These are phyloP conservation scores for Tachystola acroxantha DNA, from an alignment of 2,888 invertebrate species.

Conservation along the genomic window DNA sequence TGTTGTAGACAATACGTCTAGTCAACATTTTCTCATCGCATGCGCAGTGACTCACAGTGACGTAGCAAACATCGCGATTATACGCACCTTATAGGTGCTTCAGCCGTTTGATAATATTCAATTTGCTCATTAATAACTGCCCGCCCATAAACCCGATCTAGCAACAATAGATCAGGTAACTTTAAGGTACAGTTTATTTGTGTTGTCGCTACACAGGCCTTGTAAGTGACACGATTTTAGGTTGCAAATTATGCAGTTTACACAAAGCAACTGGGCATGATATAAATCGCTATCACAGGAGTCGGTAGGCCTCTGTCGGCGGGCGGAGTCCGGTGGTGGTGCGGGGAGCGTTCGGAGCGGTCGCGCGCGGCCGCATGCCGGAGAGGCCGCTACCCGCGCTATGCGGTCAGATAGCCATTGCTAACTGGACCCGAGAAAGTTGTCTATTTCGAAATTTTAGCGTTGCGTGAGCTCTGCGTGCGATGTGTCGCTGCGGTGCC, in stretches of 20 bases:
- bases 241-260: too few species aligned
- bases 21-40: slow-evolving; percentile 56
- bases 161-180: too few species aligned
- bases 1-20: slow-evolving; percentile 71
- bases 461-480: slow-evolving; percentile 61
- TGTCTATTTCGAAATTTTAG: slow-evolving; percentile 71
- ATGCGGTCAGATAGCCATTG: slow-evolving; percentile 53
- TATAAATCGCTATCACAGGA: not conserved
- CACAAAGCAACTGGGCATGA: too few species aligned
- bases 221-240: too few species aligned
- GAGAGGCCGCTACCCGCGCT: slow-evolving; percentile 29
- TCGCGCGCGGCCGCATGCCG: slow-evolving; percentile 29
- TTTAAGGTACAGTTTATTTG: too few species aligned
- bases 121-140: too few species aligned
- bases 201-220: too few species aligned
- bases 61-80: slow-evolving; percentile 48
- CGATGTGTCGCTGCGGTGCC: slow-evolving; percentile 72
- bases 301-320: not conserved
- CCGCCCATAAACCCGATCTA: too few species aligned
- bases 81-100: slow-evolving; percentile 45
- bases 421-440: slow-evolving; percentile 68
- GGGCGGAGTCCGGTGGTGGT: slow-evolving; percentile 1
- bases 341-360: not conserved
- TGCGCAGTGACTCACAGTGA: slow-evolving; percentile 61
- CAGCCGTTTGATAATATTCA: too few species aligned